Evolutionary conservation across 2,888 invertebrate genomes (phyloP).

Genomic region (Cantharis nigra): DNA sequence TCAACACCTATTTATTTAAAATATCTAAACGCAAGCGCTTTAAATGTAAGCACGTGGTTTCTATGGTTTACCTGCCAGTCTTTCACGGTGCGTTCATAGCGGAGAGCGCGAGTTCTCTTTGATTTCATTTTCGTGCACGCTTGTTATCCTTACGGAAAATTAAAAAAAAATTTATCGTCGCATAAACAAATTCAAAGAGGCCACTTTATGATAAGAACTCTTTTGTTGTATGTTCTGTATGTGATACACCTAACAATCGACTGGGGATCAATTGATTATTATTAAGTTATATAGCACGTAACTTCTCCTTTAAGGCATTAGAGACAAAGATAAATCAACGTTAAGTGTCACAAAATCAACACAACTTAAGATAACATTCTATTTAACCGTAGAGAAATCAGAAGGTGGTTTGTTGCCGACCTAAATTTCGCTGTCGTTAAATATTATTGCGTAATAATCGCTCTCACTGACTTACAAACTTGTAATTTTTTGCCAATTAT

Average conservation of each 20-base stretch:
- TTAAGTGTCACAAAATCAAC: slow-evolving; percentile 6
- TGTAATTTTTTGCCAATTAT: background rate
- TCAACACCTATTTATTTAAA: slow-evolving; percentile 10
- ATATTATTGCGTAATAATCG: background rate
- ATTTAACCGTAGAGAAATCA: slow-evolving; percentile 7
- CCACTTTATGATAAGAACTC: background rate
- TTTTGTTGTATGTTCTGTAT: background rate
- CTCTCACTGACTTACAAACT: slow-evolving; percentile 15
- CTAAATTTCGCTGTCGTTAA: slow-evolving; percentile 18
- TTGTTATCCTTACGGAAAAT: background rate
- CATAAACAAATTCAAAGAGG: background rate
- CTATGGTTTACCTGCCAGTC: slow-evolving; percentile 40
- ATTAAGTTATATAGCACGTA: background rate
- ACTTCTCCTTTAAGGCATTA: background rate
- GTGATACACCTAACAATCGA: slow-evolving; percentile 3
- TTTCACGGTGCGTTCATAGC: slow-evolving; percentile 33
- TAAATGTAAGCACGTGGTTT: slow-evolving; percentile 36
- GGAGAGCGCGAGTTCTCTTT: slow-evolving; percentile 13
- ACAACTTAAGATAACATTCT: slow-evolving; percentile 12
- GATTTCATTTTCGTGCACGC: background rate
- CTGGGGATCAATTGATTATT: slow-evolving; percentile 13
- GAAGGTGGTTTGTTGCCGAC: slow-evolving; percentile 12
- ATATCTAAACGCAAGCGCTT: slow-evolving; percentile 36
- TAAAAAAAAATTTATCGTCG: background rate
- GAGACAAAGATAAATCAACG: slow-evolving; percentile 9